phyloP scores from a whole-genome alignment of 2,888 invertebrate species.

The Yponomeuta sedellus region DNA sequence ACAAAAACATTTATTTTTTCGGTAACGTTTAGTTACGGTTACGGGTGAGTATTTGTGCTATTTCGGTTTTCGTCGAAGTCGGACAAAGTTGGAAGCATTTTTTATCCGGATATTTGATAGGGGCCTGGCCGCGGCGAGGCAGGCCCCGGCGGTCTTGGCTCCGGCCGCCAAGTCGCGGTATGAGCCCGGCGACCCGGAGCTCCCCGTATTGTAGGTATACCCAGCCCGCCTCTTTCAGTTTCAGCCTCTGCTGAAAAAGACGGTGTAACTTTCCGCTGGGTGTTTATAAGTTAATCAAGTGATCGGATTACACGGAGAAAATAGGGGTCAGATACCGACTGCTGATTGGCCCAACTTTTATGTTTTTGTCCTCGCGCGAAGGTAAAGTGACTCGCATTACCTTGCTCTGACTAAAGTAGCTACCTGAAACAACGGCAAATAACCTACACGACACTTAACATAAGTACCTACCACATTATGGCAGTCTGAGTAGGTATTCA shows the following conservation, averaged over 20 bases:
- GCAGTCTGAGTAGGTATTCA: background rate
- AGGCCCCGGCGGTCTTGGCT: background rate
- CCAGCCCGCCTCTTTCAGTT: background rate
- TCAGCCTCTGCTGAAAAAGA: background rate
- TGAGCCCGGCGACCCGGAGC: background rate
- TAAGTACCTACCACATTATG: background rate
- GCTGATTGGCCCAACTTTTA: background rate
- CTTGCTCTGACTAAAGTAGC: background rate
- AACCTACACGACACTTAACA: background rate
- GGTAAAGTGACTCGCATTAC: background rate
- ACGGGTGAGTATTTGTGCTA: background rate
- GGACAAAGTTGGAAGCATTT: background rate
- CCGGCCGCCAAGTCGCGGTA: background rate
- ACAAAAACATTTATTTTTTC: background rate
- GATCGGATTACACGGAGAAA: background rate
- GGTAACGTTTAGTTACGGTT: background rate
- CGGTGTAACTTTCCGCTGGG: background rate
- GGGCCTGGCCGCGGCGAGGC: background rate
- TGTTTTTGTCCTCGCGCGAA: background rate
- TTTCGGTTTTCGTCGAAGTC: background rate
- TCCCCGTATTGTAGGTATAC: background rate
- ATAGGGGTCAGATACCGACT: background rate
- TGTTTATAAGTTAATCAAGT: slow-evolving; percentile 2
- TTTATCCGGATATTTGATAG: background rate
- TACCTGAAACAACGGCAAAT: background rate